phyloP scores from a whole-genome alignment of 2,888 invertebrate genomes.

The Busseola fusca region DNA sequence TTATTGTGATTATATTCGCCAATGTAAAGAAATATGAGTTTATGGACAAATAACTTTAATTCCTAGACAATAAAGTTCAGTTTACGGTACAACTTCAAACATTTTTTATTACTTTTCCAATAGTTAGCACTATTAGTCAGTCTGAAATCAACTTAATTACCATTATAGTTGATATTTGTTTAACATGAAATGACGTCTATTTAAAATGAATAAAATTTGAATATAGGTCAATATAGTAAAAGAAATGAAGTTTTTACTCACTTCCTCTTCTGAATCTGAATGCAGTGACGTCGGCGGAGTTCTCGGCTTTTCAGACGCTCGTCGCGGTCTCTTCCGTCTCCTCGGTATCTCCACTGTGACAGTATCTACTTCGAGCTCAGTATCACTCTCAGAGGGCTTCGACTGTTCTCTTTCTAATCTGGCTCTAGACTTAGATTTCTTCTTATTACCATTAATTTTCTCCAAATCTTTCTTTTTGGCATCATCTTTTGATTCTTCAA shows the following conservation, averaged over 20 bases:
- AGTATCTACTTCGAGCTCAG: constrained; percentile 85
- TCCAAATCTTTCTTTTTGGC: constrained; percentile 78
- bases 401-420: constrained; percentile 86
- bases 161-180: too few relatives aligned
- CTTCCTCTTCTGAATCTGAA: constrained; percentile 85
- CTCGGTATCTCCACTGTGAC: constrained; percentile 87
- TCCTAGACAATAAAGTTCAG: too few relatives aligned
- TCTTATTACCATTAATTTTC: constrained; percentile 83
- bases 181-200: too few relatives aligned
- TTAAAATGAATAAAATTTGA: too few relatives aligned
- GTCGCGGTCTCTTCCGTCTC: constrained; percentile 81
- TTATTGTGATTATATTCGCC: too few relatives aligned
- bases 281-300: constrained; percentile 84
- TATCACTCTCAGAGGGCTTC: constrained; percentile 86
- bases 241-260: constrained; percentile 60
- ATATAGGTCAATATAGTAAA: background rate
- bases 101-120: too few relatives aligned
- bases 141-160: too few relatives aligned
- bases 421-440: constrained; percentile 84
- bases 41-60: too few relatives aligned
- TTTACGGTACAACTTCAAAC: too few relatives aligned
- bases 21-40: too few relatives aligned
- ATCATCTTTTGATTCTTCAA: constrained; percentile 77
- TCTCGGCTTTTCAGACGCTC: constrained; percentile 83
- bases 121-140: too few relatives aligned